These are phyloP conservation scores for Carollia perspicillata DNA, from an alignment of 2,113 vertebrate genomes.

Conservation along the genomic window DNA sequence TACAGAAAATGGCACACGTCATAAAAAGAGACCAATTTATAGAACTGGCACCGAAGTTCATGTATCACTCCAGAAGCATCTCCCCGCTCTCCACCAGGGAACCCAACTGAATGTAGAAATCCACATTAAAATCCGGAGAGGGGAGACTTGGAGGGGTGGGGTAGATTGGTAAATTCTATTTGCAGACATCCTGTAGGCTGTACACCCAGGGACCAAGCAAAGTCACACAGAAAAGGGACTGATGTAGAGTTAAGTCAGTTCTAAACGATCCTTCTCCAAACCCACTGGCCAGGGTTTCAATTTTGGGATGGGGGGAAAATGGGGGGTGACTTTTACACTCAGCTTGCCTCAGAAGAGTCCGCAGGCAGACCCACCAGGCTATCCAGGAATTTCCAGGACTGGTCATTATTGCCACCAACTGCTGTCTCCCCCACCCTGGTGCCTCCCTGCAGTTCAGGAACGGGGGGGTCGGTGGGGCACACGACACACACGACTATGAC, in stretches of 20 bases:
- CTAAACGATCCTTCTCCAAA: neutral
- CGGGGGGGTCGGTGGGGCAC: neutral
- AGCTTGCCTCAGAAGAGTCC: slow-evolving; percentile 65
- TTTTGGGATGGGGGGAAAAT: slow-evolving; percentile 1
- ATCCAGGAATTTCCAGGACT: neutral
- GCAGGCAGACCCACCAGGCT: slow-evolving; percentile 49
- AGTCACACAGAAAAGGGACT: neutral
- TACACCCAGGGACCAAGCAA: neutral
- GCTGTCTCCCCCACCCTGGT: neutral
- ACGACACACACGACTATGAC: no score
- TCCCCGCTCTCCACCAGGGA: slow-evolving; percentile 60
- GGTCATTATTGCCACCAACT: neutral
- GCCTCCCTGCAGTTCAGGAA: neutral
- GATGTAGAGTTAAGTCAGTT: neutral
- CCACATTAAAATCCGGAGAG: neutral
- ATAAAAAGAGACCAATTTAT: slow-evolving; percentile 81
- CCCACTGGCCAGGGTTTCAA: neutral
- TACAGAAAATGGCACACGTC: slow-evolving; percentile 84
- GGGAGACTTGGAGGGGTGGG: neutral
- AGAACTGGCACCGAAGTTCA: slow-evolving; percentile 82
- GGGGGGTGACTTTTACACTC: neutral
- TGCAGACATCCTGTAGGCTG: neutral
- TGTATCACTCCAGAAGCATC: slow-evolving; percentile 78
- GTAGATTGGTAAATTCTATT: neutral
- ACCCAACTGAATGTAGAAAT: slow-evolving; percentile 29